These are phyloP conservation scores for Pristionchus arcanus DNA, from an alignment of 2,888 invertebrate species.

Conservation along the genomic window DNA sequence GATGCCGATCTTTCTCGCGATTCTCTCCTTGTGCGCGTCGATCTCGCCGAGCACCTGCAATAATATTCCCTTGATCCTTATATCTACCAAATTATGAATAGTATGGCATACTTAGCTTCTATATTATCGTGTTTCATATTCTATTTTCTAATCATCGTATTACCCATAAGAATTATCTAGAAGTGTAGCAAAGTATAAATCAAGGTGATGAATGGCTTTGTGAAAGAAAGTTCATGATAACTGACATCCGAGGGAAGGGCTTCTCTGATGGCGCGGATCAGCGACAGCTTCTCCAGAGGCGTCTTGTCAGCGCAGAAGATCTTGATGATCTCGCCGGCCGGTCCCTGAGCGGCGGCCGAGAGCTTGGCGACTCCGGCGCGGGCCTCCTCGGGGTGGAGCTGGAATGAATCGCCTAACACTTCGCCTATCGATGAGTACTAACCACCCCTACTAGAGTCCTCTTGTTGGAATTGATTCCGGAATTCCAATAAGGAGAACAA, in stretches of 20 bases:
- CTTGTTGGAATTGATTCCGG: neutral
- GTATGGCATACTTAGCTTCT: no score
- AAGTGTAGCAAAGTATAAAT: no score
- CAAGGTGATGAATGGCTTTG: no score
- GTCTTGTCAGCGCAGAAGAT: constrained; percentile 45
- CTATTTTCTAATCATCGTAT: no score
- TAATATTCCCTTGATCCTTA: no score
- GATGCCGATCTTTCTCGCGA: constrained; percentile 20
- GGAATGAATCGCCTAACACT: neutral
- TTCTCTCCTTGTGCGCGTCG: constrained; percentile 14
- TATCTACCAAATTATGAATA: no score
- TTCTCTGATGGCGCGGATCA: neutral
- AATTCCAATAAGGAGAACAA: no score
- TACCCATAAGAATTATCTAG: no score
- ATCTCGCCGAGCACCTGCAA: constrained; percentile 5
- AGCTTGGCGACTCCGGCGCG: constrained; percentile 37
- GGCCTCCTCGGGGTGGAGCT: constrained; percentile 18
- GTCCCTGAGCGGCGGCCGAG: constrained; percentile 29
- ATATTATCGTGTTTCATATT: no score
- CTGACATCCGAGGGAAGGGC: neutral
- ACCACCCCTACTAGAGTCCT: no score
- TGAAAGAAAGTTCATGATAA: no score
- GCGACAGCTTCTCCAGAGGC: neutral
- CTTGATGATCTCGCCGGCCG: constrained; percentile 38
- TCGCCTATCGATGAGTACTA: no score